A percentile compares a stretch with the other conserved stretches of the same genome.
phyloP scores from a whole-genome alignment of 2,888 invertebrate genomes.

The Operophtera brumata region DNA sequence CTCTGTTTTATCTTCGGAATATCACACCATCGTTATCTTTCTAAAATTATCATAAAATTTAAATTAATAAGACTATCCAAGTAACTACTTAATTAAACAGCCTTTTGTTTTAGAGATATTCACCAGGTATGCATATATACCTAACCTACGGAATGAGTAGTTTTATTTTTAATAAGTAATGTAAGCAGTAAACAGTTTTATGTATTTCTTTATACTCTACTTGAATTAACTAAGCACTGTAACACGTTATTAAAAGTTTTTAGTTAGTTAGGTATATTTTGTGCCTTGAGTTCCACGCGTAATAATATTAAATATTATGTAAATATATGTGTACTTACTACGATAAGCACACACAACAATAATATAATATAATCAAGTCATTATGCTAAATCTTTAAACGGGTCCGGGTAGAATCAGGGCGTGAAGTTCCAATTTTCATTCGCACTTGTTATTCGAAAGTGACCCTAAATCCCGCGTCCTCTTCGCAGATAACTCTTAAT shows the following conservation, averaged over 20 bases:
- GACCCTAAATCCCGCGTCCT: constrained; percentile 65
- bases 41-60: constrained; percentile 44
- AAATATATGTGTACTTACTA: constrained; percentile 53
- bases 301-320: constrained; percentile 44
- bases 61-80: constrained; percentile 43
- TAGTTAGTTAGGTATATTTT: constrained; percentile 46
- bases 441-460: constrained; percentile 60
- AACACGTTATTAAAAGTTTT: constrained; percentile 59
- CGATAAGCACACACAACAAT: constrained; percentile 57
- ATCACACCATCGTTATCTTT: constrained; percentile 39
- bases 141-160: constrained; percentile 39
- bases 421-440: constrained; percentile 65
- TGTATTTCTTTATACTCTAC: constrained; percentile 60
- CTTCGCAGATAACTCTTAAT: constrained; percentile 73
- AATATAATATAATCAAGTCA: constrained; percentile 61
- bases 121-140: constrained; percentile 37
- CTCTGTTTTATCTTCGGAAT: constrained; percentile 36
- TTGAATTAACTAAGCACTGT: constrained; percentile 60
- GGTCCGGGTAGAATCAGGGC: constrained; percentile 60
- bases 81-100: constrained; percentile 44
- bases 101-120: constrained; percentile 37
- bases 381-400: constrained; percentile 70
- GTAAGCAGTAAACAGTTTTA: constrained; percentile 57
- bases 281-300: constrained; percentile 51
- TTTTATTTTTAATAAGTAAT: constrained; percentile 54